Evolutionary conservation across 2,797 vertebrate genomes (phyloP), one percentile per base, ranked within the genome.

Genomic region (Helostoma temminkii): DNA sequence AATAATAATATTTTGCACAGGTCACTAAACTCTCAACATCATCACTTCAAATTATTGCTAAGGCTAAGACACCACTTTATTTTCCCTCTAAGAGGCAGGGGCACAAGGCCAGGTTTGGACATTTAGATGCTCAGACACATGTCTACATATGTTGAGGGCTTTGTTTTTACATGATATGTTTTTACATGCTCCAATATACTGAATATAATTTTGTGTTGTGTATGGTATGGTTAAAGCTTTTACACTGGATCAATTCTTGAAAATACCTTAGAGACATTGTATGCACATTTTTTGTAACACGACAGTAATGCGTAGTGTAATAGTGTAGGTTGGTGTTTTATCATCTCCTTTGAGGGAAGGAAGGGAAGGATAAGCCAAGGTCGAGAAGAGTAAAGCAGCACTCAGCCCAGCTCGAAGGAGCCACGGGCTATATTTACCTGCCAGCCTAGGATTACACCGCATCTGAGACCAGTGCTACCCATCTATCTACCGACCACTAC

Each of bases 401-500:
- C 86, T 87, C 74, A 81, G 76, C 83, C 78, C 74, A 76, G 63
- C 77, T 71, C 48, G 28, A 58, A 81, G 81, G 87, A 86, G 75
- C 82, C 74, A 71, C 80, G 66, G 82, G 85, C 90, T 93, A 90
- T 89, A 93, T 92, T 91, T 91, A 91, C 90, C 90, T 88, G 76
- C 64, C 64, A 78, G 84, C 89, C 80, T 87, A 81, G 78, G 74
- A 87, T 89, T 90, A 89, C 90, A 84, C 79, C 76, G 75, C 76
- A 76, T 78, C 71, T 72, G 77, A 83, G 81, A 87, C 50, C 68
- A 47, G 56, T 73, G 54, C 75, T 57, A 15, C 56, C 78, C 75
- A 72, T 83, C 80, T 58, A 32, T 80, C 84, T 63, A 64, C 73
- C 76, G 72, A 71, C 76, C 67, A 71, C 70, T 57, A 62, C 58